Evolutionary conservation across 2,113 vertebrate genomes (phyloP).

Genomic region (Melanotaenia duboulayi): DNA sequence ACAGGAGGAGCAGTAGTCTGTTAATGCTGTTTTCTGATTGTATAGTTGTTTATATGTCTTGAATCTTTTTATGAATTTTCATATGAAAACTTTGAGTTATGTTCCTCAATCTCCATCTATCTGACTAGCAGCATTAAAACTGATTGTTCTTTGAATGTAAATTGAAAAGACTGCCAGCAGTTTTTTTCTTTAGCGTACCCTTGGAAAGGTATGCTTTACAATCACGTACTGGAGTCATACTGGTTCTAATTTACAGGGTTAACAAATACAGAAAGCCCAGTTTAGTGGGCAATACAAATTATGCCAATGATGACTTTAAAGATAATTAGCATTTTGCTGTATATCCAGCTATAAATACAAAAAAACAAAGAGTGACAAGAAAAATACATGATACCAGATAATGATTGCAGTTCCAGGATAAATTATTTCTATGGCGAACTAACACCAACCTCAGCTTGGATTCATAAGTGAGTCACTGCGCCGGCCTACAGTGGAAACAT

Average conservation of each 20-base stretch:
- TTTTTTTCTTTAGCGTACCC: too few species aligned
- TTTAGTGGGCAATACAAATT: too few species aligned
- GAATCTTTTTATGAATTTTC: too few species aligned
- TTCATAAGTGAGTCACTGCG: not conserved
- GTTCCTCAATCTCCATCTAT: too few species aligned
- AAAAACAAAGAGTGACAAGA: conserved; percentile 6
- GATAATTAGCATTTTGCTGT: not conserved
- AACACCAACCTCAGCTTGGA: not conserved
- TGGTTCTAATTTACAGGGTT: not conserved
- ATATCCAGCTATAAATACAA: not conserved
- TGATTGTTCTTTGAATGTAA: too few species aligned
- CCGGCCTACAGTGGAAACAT: not conserved
- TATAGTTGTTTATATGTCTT: too few species aligned
- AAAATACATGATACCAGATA: not conserved
- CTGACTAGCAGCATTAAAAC: too few species aligned
- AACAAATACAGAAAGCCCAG: not conserved
- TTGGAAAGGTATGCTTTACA: too few species aligned
- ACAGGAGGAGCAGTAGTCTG: too few species aligned
- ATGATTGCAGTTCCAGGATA: not conserved
- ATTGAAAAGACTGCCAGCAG: not conserved
- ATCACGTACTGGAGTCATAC: not conserved
- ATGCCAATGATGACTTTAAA: too few species aligned
- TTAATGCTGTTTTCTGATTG: too few species aligned
- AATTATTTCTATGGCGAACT: conserved; percentile 7
- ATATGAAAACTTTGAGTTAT: too few species aligned